These are phyloP conservation scores for Steinernema khuongi DNA, from an alignment of 1,140 invertebrate genomes.

Conservation along the genomic window DNA sequence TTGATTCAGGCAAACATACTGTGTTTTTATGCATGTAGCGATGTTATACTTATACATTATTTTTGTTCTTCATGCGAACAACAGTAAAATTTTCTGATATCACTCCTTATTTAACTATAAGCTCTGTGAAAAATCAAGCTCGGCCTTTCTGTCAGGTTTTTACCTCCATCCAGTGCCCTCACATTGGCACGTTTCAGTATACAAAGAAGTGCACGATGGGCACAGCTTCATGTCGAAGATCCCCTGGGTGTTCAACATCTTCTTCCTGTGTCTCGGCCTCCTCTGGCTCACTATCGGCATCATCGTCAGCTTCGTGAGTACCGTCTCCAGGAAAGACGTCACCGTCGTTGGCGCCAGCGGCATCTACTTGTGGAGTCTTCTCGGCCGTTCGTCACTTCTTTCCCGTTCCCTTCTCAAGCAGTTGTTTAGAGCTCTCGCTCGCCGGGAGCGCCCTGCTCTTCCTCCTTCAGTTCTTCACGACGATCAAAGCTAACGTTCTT, in stretches of 20 bases:
- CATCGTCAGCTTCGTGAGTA: neutral
- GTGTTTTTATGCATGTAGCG: too few relatives aligned
- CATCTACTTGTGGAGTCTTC: neutral
- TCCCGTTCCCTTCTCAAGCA: neutral
- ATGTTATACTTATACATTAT: too few relatives aligned
- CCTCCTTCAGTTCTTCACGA: conserved; percentile 6
- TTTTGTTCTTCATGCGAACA: too few relatives aligned
- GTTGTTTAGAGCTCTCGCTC: neutral
- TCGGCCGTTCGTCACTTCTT: neutral
- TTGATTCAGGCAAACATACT: too few relatives aligned
- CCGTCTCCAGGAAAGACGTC: neutral
- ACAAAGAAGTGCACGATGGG: neutral
- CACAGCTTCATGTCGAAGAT: neutral
- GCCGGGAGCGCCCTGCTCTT: neutral
- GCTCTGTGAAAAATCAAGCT: too few relatives aligned
- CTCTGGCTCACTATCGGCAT: neutral
- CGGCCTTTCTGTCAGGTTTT: neutral
- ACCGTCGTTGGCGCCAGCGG: neutral
- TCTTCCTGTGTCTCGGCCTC: neutral
- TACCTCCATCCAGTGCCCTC: neutral
- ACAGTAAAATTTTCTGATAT: too few relatives aligned
- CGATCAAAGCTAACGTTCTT: neutral
- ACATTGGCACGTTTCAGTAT: too few relatives aligned
- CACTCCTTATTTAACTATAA: too few relatives aligned
- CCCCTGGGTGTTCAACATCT: neutral